Conservation (phyloP, 2,113 vertebrate genomes). For the Cettia cetti region DNA sequence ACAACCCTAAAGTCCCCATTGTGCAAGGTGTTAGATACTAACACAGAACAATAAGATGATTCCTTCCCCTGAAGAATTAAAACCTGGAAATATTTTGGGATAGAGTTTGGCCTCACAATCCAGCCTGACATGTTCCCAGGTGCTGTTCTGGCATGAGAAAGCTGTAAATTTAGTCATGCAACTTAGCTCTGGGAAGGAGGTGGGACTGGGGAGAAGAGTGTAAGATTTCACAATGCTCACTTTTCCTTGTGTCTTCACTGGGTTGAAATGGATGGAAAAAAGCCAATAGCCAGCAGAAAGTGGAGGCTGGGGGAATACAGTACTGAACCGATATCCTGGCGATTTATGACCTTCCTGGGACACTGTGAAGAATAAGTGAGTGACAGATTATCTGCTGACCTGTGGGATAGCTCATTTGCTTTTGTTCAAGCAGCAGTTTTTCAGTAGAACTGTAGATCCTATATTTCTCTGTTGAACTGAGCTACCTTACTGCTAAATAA, state of each 20-base stretch:
- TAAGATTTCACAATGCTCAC: not conserved
- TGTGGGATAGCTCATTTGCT: not conserved
- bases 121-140: not conserved
- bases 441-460: not conserved
- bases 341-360: constrained; percentile 25
- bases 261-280: not conserved
- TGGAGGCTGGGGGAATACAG: not conserved
- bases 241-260: not conserved
- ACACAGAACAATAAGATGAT: not conserved
- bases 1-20: not conserved
- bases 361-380: constrained; percentile 6
- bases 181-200: not conserved
- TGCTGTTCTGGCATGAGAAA: not conserved
- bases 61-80: not conserved
- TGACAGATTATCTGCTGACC: constrained; percentile 35
- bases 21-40: not conserved
- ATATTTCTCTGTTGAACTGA: not conserved
- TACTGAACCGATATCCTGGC: not conserved
- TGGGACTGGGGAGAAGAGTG: not conserved
- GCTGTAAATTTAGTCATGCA: not conserved
- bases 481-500: not conserved
- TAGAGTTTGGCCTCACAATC: not conserved
- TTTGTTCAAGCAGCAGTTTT: constrained; percentile 35
- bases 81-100: not conserved
- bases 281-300: not conserved